Conservation (phyloP, 2,888 invertebrate species). For the Epirrhoe tristata region DNA sequence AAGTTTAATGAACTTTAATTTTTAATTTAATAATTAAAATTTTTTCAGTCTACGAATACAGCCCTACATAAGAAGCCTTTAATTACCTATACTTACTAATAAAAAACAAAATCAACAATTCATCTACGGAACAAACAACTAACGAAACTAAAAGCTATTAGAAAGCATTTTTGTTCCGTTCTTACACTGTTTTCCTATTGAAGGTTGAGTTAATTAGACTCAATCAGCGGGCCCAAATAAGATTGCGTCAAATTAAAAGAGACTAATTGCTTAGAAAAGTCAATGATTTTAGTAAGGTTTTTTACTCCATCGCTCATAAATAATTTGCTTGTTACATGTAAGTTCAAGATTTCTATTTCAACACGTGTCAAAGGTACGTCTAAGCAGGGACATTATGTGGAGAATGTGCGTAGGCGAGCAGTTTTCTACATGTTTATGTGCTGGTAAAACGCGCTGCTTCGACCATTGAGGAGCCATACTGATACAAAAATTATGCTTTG, state of each 20-base stretch:
- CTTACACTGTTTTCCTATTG: constrained; percentile 28
- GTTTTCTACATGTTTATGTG: constrained; percentile 42
- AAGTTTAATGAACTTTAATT: too few relatives aligned
- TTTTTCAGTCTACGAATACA: too few relatives aligned
- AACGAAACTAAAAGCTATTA: background rate
- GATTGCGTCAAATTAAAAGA: background rate
- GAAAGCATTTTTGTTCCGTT: too few relatives aligned
- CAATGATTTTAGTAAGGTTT: background rate
- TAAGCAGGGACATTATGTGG: constrained; percentile 38
- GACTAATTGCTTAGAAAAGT: background rate
- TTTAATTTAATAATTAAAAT: too few relatives aligned
- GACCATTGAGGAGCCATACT: constrained; percentile 11
- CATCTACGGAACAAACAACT: background rate
- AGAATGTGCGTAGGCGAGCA: constrained; percentile 62
- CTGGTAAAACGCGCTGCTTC: constrained; percentile 29
- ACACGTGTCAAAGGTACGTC: constrained; percentile 55
- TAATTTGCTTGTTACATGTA: constrained; percentile 57
- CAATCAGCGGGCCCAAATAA: constrained; percentile 40
- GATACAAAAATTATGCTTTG: constrained; percentile 17
- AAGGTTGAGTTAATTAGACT: constrained; percentile 55
- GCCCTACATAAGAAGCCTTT: too few relatives aligned
- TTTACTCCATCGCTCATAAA: constrained; percentile 1
- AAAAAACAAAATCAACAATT: too few relatives aligned
- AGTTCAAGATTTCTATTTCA: constrained; percentile 45
- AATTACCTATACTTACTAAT: too few relatives aligned